phyloP scores from a whole-genome alignment of 2,113 vertebrate species.

The Corynorhinus townsendii region DNA sequence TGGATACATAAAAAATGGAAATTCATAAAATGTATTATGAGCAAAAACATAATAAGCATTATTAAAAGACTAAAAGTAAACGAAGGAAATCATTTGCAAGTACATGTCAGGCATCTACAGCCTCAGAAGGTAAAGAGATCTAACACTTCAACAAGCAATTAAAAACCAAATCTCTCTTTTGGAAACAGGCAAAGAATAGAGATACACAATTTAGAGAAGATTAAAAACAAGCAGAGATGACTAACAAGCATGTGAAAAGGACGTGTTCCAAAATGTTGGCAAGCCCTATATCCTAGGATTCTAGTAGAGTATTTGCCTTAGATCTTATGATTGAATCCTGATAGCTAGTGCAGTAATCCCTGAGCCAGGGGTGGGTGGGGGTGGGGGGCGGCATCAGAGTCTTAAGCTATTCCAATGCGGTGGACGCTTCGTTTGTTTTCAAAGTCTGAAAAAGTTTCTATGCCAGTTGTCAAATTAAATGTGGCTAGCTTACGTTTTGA shows the following conservation, averaged over 20 bases:
- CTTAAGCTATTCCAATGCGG: neutral
- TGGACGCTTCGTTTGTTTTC: neutral
- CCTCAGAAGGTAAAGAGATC: neutral
- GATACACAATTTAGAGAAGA: neutral
- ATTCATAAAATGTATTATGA: neutral
- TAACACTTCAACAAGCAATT: neutral
- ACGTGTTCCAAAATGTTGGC: neutral
- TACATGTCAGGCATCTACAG: neutral
- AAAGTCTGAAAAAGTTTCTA: neutral
- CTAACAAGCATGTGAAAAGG: neutral
- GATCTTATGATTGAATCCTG: neutral
- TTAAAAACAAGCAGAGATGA: neutral
- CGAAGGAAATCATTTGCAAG: constrained; percentile 1
- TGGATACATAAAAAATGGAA: neutral
- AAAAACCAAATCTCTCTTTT: neutral
- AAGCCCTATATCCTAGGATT: neutral
- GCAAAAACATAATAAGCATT: neutral
- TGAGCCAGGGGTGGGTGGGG: neutral
- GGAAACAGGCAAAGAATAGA: neutral
- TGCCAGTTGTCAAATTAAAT: neutral
- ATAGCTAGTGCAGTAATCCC: no score
- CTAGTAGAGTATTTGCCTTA: neutral
- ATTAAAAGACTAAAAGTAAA: constrained; percentile 1
- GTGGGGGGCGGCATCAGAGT: neutral
- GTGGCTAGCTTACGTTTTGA: neutral